phyloP scores from a whole-genome alignment of 2,888 invertebrate species.

The Chymomyza caudatula region DNA sequence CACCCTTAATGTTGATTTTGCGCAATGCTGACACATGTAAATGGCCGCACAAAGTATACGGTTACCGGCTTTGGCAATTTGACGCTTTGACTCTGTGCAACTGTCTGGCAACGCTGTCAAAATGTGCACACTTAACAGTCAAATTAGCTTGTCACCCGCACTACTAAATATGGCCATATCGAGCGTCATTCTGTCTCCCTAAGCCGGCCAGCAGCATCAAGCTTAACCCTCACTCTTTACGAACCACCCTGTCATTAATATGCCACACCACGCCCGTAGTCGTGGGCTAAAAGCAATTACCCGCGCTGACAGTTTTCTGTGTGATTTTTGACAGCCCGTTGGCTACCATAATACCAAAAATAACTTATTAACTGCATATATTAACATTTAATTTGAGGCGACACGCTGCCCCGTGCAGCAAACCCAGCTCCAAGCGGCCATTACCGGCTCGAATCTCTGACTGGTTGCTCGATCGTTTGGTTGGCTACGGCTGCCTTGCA shows the following conservation, averaged over 20 bases:
- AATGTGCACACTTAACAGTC: conserved; percentile 58
- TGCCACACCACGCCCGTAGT: conserved; percentile 67
- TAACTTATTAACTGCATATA: conserved; percentile 75
- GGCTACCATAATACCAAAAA: conserved; percentile 74
- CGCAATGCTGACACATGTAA: conserved; percentile 41
- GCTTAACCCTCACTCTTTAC: neutral
- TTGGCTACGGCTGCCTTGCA: conserved; percentile 1
- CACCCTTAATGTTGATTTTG: conserved; percentile 21
- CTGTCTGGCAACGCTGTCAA: conserved; percentile 39
- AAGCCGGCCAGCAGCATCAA: neutral
- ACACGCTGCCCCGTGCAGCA: conserved; percentile 1
- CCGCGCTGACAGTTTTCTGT: conserved; percentile 72
- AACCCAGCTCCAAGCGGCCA: conserved; percentile 49
- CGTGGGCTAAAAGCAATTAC: conserved; percentile 73
- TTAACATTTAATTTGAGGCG: conserved; percentile 74
- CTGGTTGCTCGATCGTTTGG: neutral
- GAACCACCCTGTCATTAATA: conserved; percentile 59
- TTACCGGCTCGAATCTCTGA: conserved; percentile 36
- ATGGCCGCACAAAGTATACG: conserved; percentile 12
- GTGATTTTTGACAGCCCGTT: conserved; percentile 75
- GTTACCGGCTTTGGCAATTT: neutral
- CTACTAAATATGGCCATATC: neutral
- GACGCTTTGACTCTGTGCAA: conserved; percentile 1
- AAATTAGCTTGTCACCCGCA: conserved; percentile 62
- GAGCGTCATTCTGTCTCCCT: conserved; percentile 51